Evolutionary conservation across 2,888 invertebrate genomes (phyloP), one percentile per base, ranked within the genome.

Genomic region (Dasysyrphus tricinctus): DNA sequence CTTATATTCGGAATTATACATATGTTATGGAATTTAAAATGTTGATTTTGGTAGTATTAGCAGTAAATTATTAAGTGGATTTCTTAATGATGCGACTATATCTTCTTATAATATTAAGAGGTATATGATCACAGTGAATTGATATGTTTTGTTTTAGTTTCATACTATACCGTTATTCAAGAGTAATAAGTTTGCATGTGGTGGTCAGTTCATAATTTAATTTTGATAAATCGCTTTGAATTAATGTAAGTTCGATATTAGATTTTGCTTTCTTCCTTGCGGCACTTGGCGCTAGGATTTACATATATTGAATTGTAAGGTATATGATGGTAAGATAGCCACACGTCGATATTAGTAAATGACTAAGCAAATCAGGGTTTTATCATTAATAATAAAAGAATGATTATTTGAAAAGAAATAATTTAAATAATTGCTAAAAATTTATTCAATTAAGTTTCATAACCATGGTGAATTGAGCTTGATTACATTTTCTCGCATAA

Each of bases 51-150:
- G 39, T 75, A 65, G 65, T 65, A 24, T 32, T 67, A 42, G 8
- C 49, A 16, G 39, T 65, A 42, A 70, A 57, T 80, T 74, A 80
- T 75, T 72, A 63, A 57, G 74, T 54, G 11, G 16, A 5, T 74
- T 67, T 34, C 19, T 56, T 67, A 78, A 78, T 78, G 63, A 82
- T 54, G 78, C 51, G 78, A 73, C 67, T 51, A 54, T 78, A 63
- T 7, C 65, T 47, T 37, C 49, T 67, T 49, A 49, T 37, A 19
- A 47, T 47, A 7, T 47, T 47, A 44, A 32, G 5, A 51, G 37
- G 51, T 67, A 3, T 11, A 12, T 37, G 14, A n/a, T 14, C 14
- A 29, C 11, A 59, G 19, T 19, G 12, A 61, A 14, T 39, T 24
- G 24, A 54, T 54, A 39, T 39, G 14, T 61, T 16, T 57, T 57